These are phyloP conservation scores for Acleris sparsana DNA, from an alignment of 2,888 invertebrate species.

Conservation along the genomic window DNA sequence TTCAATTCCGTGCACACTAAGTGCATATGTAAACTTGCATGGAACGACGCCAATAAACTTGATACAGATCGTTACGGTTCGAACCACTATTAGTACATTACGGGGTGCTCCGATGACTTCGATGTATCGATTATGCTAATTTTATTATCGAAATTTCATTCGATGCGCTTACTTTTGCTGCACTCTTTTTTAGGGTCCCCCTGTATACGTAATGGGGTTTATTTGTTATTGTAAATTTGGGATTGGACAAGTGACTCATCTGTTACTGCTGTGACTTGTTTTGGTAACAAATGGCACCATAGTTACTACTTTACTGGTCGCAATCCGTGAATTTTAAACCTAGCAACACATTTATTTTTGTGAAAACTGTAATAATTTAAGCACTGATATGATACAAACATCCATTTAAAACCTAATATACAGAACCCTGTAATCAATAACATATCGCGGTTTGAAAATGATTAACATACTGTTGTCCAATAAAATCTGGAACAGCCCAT, in stretches of 20 bases:
- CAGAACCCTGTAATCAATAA: neutral
- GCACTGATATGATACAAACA: too few relatives aligned
- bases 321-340: too few relatives aligned
- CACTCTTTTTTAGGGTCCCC: conserved; percentile 28
- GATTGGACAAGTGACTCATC: conserved; percentile 21
- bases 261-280: conserved; percentile 9
- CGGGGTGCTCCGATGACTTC: conserved; percentile 66
- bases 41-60: conserved; percentile 73
- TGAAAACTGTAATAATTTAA: too few relatives aligned
- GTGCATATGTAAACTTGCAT: conserved; percentile 68
- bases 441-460: conserved; percentile 16
- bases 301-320: too few relatives aligned
- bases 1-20: conserved; percentile 72
- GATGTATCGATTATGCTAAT: conserved; percentile 80
- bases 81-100: conserved; percentile 39
- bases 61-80: conserved; percentile 58
- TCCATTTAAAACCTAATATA: too few relatives aligned
- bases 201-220: conserved; percentile 27
- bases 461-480: conserved; percentile 59
- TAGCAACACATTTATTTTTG: too few relatives aligned
- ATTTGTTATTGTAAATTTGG: conserved; percentile 23
- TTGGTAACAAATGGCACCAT: conserved; percentile 2
- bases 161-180: conserved; percentile 55
- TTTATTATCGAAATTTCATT: conserved; percentile 76
- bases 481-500: conserved; percentile 52